These are phyloP conservation scores for Crotalus tigris DNA, from an alignment of 2,113 vertebrate species.

Conservation along the genomic window DNA sequence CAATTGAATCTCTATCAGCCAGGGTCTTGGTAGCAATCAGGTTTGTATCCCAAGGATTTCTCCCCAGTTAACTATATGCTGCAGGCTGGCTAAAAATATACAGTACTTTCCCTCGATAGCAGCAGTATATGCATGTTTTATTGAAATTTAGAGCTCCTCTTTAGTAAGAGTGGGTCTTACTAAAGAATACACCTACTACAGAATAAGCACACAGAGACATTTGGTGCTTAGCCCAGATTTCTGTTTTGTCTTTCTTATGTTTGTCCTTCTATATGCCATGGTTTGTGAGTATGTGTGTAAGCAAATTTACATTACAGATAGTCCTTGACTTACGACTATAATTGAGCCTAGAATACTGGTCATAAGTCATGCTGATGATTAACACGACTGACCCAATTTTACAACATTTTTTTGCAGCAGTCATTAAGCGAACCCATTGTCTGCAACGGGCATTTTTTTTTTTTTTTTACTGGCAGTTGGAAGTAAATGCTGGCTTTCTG, in stretches of 20 bases:
- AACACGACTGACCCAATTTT: not conserved
- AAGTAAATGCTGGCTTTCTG: not conserved
- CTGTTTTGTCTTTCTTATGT: not conserved
- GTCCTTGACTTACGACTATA: not conserved
- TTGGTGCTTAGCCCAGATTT: not conserved
- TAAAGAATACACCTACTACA: not conserved
- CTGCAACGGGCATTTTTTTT: not conserved
- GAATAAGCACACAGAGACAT: not conserved
- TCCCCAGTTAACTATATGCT: not conserved
- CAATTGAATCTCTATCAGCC: not conserved
- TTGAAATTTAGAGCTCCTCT: not conserved
- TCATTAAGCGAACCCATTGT: not conserved
- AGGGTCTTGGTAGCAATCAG: not conserved
- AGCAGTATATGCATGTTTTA: not conserved
- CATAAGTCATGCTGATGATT: not conserved
- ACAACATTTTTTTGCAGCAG: not conserved
- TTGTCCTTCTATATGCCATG: not conserved
- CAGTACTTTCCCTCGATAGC: not conserved
- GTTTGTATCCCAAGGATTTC: not conserved
- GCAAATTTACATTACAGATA: not conserved
- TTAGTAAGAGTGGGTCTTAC: not conserved
- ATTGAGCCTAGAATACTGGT: not conserved
- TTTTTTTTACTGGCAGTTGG: not conserved
- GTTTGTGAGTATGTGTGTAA: not conserved
- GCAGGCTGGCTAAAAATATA: not conserved